These are phyloP conservation scores for Gonocerus acuteangulatus DNA, from an alignment of 2,888 invertebrate species.

Conservation along the genomic window DNA sequence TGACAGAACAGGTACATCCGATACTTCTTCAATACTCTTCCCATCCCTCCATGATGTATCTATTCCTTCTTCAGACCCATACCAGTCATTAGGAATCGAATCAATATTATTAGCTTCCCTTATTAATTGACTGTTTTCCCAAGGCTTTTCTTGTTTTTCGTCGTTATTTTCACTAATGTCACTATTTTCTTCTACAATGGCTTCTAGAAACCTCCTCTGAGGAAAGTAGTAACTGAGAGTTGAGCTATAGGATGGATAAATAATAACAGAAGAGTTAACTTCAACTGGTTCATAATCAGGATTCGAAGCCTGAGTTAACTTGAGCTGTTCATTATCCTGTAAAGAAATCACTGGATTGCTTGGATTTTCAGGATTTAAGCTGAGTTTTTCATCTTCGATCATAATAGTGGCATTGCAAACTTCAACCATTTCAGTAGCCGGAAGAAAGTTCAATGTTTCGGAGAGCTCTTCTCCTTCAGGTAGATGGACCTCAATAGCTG, in stretches of 20 bases:
- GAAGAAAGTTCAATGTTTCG: slow-evolving; percentile 19
- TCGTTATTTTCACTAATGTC: slow-evolving; percentile 36
- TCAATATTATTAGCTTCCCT: slow-evolving; percentile 33
- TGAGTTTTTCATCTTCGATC: slow-evolving; percentile 4
- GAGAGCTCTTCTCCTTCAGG: not conserved
- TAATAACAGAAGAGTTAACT: slow-evolving; percentile 2
- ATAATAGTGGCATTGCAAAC: slow-evolving; percentile 17
- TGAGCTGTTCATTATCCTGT: not conserved
- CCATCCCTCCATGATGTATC: slow-evolving; percentile 37
- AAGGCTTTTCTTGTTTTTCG: slow-evolving; percentile 21
- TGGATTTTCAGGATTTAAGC: not conserved
- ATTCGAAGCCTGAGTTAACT: not conserved
- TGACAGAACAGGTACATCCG: slow-evolving; percentile 52
- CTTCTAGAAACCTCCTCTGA: slow-evolving; percentile 37
- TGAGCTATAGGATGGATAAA: slow-evolving; percentile 8
- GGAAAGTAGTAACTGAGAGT: slow-evolving; percentile 30
- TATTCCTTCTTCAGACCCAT: slow-evolving; percentile 36
- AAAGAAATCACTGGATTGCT: not conserved
- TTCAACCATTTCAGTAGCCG: slow-evolving; percentile 10
- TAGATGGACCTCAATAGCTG: slow-evolving; percentile 10
- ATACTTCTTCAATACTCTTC: slow-evolving; percentile 35
- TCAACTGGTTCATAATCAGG: slow-evolving; percentile 18
- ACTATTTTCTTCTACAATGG: slow-evolving; percentile 39
- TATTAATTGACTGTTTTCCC: slow-evolving; percentile 34
- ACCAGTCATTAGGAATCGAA: slow-evolving; percentile 35